Evolutionary conservation across 2,888 invertebrate species (phyloP), one percentile per base, ranked within the genome.

Genomic region (Cataglyphis livida): DNA sequence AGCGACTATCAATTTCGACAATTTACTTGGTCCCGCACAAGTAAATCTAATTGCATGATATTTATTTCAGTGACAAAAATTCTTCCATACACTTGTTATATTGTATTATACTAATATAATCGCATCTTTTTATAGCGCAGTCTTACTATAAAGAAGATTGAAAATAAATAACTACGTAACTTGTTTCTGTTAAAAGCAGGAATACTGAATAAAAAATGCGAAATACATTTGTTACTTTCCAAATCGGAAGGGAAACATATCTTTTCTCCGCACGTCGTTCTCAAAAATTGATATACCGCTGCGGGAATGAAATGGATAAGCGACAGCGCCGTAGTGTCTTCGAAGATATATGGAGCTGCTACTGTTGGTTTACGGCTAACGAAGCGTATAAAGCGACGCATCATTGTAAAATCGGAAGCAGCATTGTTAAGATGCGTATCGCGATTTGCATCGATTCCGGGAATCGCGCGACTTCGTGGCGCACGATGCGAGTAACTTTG

Each of bases 391-490:
- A 86, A 89, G 75, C 61, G 78, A 64, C 70, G 65, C 64, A 78
- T 79, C 84, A 71, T 70, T 83, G 66, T 87, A 83, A 85, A 81
- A 84, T 74, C 78, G 65, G 76, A 62, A 64, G 83, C 81, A 74
- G 82, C 75, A 83, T 88, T 54, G 62, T 83, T 81, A 78, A 85
- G 87, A 84, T 59, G 74, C 61, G 44, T 64, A 71, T 74, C 66
- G 38, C 59, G 59, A 66, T 35, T 64, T 57, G 25, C 65, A 79
- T 21, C 15, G 48, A 21, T 44, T 38, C 78, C 57, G 64, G 61
- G 48, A 88, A 82, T 87, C 25, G 21, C 87, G 82, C 85, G 84
- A 84, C 64, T 51, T 35, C 57, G 85, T 73, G 79, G 79, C 81
- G 74, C 54, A 81, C 73, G 71, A 84, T 82, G 54, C 79, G 82